Evolutionary conservation across 2,888 invertebrate species (phyloP).

Genomic region (Drosophila robusta): DNA sequence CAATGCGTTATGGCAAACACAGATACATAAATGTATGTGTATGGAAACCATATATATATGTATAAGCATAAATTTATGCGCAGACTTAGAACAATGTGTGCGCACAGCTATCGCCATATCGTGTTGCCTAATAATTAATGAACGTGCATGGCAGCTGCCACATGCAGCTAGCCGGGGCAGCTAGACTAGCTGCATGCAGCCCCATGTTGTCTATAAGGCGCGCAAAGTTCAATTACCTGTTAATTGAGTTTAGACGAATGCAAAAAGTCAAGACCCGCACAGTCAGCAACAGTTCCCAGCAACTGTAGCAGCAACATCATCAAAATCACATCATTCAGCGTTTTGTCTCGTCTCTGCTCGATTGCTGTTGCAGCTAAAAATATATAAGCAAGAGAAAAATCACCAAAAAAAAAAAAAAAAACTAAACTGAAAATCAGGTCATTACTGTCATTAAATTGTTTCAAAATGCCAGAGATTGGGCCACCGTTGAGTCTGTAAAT

Average conservation of each 20-base stretch:
- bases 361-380: constrained; percentile 35
- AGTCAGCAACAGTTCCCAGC: constrained; percentile 49
- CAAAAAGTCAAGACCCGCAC: constrained; percentile 69
- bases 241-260: constrained; percentile 78
- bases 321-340: constrained; percentile 69
- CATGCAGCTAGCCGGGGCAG: neutral
- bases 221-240: constrained; percentile 76
- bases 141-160: constrained; percentile 46
- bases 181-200: constrained; percentile 29
- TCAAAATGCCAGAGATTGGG: constrained; percentile 65
- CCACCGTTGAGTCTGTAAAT: constrained; percentile 16
- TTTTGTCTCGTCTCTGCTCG: constrained; percentile 12
- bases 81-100: constrained; percentile 78
- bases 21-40: constrained; percentile 24
- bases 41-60: constrained; percentile 23
- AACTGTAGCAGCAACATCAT: constrained; percentile 47
- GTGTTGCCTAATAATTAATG: constrained; percentile 79
- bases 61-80: constrained; percentile 73
- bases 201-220: constrained; percentile 24
- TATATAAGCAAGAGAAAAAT: neutral
- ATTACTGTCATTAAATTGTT: constrained; percentile 72
- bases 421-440: constrained; percentile 58
- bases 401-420: too few relatives aligned
- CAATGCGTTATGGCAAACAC: constrained; percentile 65
- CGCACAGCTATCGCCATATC: constrained; percentile 61